A percentile compares a stretch with the other conserved stretches of the same genome.
Evolutionary conservation across 2,888 invertebrate genomes (phyloP).

Genomic region (Plagodis dolabraria): DNA sequence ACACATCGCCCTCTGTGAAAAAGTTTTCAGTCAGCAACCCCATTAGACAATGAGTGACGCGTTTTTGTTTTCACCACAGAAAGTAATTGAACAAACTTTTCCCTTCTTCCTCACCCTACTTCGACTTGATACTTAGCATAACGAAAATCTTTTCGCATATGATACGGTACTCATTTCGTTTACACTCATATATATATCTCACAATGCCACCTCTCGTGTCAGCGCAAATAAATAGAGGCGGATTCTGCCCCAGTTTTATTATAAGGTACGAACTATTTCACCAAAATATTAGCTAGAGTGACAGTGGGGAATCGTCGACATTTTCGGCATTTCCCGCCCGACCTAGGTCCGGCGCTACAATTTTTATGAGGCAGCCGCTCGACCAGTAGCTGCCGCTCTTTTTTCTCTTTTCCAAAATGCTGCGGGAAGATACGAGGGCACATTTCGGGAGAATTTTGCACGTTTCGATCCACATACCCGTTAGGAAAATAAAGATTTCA

Average conservation of each 20-base stretch:
- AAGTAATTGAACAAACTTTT: background rate
- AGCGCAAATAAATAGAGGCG: constrained; percentile 17
- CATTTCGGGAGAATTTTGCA: constrained; percentile 68
- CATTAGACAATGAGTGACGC: no score
- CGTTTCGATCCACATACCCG: constrained; percentile 57
- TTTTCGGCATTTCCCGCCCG: constrained; percentile 58
- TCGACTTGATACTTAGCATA: background rate
- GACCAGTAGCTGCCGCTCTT: constrained; percentile 38
- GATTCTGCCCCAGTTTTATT: constrained; percentile 23
- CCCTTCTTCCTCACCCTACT: background rate
- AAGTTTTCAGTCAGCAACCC: no score
- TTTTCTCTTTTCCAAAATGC: constrained; percentile 59
- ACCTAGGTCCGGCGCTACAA: constrained; percentile 59
- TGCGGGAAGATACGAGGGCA: constrained; percentile 62
- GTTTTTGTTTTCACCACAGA: no score
- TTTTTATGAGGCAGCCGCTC: constrained; percentile 69
- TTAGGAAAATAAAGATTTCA: constrained; percentile 60
- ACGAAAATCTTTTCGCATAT: background rate
- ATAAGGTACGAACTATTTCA: constrained; percentile 31
- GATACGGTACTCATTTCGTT: background rate
- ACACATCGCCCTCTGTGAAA: no score
- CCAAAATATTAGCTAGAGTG: constrained; percentile 33
- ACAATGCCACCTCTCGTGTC: constrained; percentile 13
- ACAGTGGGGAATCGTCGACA: constrained; percentile 42
- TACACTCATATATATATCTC: constrained; percentile 3